Evolutionary conservation across 2,888 invertebrate species (phyloP).

Genomic region (Mesorhabditis spiculigera): DNA sequence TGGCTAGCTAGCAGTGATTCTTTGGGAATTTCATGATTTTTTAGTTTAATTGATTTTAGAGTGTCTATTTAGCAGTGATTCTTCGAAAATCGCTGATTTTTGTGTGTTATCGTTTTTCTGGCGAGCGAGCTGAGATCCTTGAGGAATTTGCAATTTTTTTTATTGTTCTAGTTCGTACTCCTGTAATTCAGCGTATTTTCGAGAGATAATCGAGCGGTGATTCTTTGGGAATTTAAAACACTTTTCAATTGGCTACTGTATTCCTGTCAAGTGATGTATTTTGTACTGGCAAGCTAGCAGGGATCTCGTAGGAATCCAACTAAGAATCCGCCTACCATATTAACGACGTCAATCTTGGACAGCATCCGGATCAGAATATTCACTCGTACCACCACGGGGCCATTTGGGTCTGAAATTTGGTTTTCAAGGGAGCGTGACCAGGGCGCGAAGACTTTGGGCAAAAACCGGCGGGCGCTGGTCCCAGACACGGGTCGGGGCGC

Average conservation of each 20-base stretch:
- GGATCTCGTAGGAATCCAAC: too few relatives aligned
- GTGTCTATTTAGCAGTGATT: neutral
- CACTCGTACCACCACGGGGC: constrained; percentile 91
- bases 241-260: too few relatives aligned
- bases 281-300: too few relatives aligned
- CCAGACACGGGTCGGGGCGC: too few relatives aligned
- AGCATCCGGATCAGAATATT: constrained; percentile 97
- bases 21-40: too few relatives aligned
- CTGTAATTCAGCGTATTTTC: neutral
- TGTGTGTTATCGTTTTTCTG: too few relatives aligned
- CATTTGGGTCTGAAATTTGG: constrained; percentile 61
- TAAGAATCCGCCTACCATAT: constrained; percentile 78
- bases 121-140: too few relatives aligned
- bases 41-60: neutral
- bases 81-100: too few relatives aligned
- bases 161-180: too few relatives aligned
- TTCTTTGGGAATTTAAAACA: too few relatives aligned
- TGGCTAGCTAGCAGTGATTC: neutral
- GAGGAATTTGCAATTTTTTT: too few relatives aligned
- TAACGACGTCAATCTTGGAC: constrained; percentile 96
- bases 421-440: neutral
- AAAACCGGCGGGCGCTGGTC: neutral
- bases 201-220: neutral
- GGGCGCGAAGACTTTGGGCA: neutral
- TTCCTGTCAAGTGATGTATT: too few relatives aligned